Percentiles rank a stretch among this genome's conserved stretches.
Evolutionary conservation across 2,113 vertebrate genomes (phyloP).

Genomic region (Axis porcinus): DNA sequence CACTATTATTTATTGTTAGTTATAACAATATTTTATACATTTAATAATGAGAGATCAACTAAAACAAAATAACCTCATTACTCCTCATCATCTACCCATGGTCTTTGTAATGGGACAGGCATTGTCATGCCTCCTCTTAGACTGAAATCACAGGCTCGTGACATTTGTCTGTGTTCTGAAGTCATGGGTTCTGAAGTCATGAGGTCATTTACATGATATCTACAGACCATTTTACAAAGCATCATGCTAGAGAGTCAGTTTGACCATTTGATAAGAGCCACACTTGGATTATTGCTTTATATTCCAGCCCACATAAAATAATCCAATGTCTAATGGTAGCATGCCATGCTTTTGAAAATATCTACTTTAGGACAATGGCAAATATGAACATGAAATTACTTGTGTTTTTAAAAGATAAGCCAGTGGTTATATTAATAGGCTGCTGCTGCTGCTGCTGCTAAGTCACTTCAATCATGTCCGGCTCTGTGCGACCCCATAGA

Average conservation of each 20-base stretch:
- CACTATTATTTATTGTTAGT: background rate
- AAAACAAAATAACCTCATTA: background rate
- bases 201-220: background rate
- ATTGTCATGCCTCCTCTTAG: background rate
- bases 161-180: background rate
- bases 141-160: background rate
- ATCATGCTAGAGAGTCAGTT: background rate
- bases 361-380: background rate
- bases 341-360: background rate
- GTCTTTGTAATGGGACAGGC: background rate
- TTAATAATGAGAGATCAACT: background rate
- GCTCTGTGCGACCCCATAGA: background rate
- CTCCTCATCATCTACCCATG: background rate
- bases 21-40: background rate
- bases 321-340: background rate
- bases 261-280: background rate
- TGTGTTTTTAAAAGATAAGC: background rate
- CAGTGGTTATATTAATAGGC: background rate
- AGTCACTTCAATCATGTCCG: background rate
- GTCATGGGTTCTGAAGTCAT: background rate
- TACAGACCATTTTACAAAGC: slow-evolving; percentile 8
- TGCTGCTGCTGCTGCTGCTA: background rate
- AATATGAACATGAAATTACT: background rate
- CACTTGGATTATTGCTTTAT: background rate
- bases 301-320: background rate